phyloP scores from a whole-genome alignment of 1,140 invertebrate species.

The Achroia grisella region DNA sequence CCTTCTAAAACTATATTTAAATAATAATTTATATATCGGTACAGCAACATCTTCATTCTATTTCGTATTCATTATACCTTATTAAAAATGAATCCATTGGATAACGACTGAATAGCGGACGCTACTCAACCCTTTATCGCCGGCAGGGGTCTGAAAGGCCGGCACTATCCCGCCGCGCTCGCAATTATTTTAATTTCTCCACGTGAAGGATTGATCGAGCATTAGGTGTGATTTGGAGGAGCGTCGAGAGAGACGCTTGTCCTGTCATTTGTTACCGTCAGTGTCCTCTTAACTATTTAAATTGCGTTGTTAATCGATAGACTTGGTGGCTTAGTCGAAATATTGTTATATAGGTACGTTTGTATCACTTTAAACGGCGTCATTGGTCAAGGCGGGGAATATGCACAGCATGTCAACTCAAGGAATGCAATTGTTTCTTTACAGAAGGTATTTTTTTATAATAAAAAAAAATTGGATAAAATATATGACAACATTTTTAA shows the following conservation, averaged over 20 bases:
- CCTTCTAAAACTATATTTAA: too few species aligned
- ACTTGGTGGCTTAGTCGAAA: not conserved
- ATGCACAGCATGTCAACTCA: too few species aligned
- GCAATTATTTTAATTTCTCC: constrained; percentile 66
- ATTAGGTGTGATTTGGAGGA: constrained; percentile 44
- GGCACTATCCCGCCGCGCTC: constrained; percentile 24
- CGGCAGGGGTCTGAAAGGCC: constrained; percentile 17
- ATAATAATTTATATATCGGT: too few species aligned
- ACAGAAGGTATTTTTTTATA: too few species aligned
- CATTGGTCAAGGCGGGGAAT: too few species aligned
- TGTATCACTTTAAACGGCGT: not conserved
- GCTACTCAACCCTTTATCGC: constrained; percentile 24
- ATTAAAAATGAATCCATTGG: not conserved
- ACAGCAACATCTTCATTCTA: too few species aligned
- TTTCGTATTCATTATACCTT: not conserved
- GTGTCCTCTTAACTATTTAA: constrained; percentile 31
- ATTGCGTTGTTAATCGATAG: constrained; percentile 19
- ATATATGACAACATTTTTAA: too few species aligned
- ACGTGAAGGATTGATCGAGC: constrained; percentile 53
- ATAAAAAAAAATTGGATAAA: too few species aligned
- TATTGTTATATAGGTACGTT: constrained; percentile 3
- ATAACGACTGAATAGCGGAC: constrained; percentile 1
- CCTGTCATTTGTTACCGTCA: constrained; percentile 50
- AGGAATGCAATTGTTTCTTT: too few species aligned
- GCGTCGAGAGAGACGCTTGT: constrained; percentile 3